Base-by-base conservation (phyloP, 2,113 vertebrate genomes). In the Zootoca vivipara region DNA sequence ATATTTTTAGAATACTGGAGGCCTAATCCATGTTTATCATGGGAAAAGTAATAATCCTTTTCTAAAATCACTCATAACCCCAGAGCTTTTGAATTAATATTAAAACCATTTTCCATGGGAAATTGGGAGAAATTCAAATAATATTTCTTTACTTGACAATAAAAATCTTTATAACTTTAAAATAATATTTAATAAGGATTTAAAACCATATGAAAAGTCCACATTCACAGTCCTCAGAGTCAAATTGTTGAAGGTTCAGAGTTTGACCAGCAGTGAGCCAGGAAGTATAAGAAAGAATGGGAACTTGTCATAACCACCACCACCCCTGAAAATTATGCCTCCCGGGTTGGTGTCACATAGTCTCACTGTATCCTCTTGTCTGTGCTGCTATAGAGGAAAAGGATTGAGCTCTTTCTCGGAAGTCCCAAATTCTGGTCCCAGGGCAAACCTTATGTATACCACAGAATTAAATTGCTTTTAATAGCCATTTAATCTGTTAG, bases 181-280 rank as follows among this genome's bases (percentile, higher is more conserved):
- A 82, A 82, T 40, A 82, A 82, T 82, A 38, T 82, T 82, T 82
- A 82, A 82, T 65, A 82, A 40, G 80, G 62, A 67, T 82, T 67
- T 82, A 82, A 67, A 82, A 28, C 62, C 58, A 62, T 82, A 67
- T 65, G 80, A 82, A 67, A 82, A 82, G 33, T 82, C 62, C 35
- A 67, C 7, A 82, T 67, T 82, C 24, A 16, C 35, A 67, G 46
- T 56, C 12, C 46, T n/a, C 16, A 56, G 42, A 78, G 62, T 67
- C 62, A 82, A 40, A 67, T 67, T 26, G 64, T 24, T 62, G 35
- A 82, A 67, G 26, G 58, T 40, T 82, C 33, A 38, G 20, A 65
- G 26, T 40, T 82, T 40, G 35, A 26, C 35, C 22, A 67, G 24
- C 62, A 64, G 33, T 64, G 20, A 64, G 79, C 77, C 79, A 82